Evolutionary conservation across 2,113 vertebrate genomes (phyloP).

Genomic region (Otus sunia): DNA sequence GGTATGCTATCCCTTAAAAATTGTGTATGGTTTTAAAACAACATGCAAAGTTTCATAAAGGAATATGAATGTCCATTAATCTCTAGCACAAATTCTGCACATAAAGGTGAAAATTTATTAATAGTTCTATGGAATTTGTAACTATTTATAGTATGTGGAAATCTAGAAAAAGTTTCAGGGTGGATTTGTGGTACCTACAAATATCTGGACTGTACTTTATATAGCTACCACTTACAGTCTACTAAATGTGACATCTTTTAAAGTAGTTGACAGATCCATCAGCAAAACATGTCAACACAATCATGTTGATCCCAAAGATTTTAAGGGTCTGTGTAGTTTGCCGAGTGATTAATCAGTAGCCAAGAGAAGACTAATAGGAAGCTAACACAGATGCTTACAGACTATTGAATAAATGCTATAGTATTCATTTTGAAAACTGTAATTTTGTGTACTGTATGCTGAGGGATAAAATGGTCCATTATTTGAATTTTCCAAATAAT

Average conservation of each 20-base stretch:
- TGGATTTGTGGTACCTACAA: background rate
- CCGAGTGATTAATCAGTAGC: background rate
- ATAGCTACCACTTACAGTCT: background rate
- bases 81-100: background rate
- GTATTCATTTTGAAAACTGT: background rate
- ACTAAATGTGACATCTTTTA: background rate
- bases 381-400: background rate
- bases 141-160: background rate
- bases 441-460: background rate
- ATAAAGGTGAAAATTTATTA: background rate
- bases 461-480: background rate
- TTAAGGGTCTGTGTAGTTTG: background rate
- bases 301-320: background rate
- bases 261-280: background rate
- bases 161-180: background rate
- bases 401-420: background rate
- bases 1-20: constrained; percentile 19
- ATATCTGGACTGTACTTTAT: background rate
- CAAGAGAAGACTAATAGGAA: background rate
- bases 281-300: background rate
- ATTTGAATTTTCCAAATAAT: background rate
- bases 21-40: background rate
- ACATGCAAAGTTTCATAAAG: background rate
- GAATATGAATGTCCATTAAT: background rate
- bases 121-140: background rate